phyloP scores from a whole-genome alignment of 35 echinoderm and acorn worm genomes.

The Ophioderma brevispina region DNA sequence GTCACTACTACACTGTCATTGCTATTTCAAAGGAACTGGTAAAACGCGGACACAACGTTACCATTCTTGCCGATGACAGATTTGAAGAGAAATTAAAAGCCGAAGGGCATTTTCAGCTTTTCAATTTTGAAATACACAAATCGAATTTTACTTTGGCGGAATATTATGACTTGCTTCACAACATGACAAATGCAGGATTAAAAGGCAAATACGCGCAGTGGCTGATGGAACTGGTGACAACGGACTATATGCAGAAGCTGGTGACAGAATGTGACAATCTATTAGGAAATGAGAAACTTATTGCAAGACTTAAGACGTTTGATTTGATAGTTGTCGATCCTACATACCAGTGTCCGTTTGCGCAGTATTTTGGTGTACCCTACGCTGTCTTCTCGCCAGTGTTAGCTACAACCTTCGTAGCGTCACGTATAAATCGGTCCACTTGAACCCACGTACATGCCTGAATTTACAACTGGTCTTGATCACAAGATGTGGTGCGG shows the following conservation, averaged over 20 bases:
- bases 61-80: not conserved
- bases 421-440: not conserved
- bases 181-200: not conserved
- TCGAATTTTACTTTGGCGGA: not conserved
- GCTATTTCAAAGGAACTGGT: constrained; percentile 16
- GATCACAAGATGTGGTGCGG: no score
- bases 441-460: no score
- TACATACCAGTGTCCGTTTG: not conserved
- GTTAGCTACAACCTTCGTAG: not conserved
- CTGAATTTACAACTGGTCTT: no score
- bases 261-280: not conserved
- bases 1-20: constrained; percentile 64
- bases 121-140: not conserved
- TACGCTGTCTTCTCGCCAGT: not conserved
- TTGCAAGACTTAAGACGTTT: not conserved
- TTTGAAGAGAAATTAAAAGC: not conserved
- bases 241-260: not conserved
- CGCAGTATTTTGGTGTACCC: not conserved
- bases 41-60: constrained; percentile 12
- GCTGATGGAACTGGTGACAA: not conserved
- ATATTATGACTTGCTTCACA: not conserved
- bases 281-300: not conserved
- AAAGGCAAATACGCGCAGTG: not conserved
- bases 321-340: not conserved
- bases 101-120: not conserved